These are phyloP conservation scores for Petrocephalus sullivani DNA, from an alignment of 2,797 vertebrate species.

Conservation along the genomic window DNA sequence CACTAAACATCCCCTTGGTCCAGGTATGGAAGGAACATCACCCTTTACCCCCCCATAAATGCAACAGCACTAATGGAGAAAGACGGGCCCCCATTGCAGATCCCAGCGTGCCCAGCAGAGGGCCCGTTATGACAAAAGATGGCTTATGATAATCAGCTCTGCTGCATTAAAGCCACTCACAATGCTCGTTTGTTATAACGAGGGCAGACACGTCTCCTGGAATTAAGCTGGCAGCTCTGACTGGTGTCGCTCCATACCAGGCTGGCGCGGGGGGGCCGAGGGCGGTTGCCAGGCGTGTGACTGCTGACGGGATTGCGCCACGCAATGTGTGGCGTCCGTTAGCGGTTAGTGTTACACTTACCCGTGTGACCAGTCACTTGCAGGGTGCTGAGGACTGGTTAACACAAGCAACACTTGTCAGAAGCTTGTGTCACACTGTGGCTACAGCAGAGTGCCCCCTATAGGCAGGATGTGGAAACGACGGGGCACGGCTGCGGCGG, in stretches of 20 bases:
- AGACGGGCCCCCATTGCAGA: conserved; percentile 38
- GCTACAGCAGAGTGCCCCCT: background rate
- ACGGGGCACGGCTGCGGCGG: background rate
- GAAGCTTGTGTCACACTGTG: background rate
- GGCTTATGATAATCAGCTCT: background rate
- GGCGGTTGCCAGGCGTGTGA: background rate
- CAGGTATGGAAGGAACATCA: background rate
- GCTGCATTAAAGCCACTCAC: background rate
- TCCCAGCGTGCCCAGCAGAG: conserved; percentile 52
- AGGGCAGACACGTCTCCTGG: background rate
- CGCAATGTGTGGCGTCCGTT: background rate
- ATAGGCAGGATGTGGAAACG: background rate
- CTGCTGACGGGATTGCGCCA: background rate
- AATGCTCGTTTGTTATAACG: background rate
- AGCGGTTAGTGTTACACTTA: background rate
- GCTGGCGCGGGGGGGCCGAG: background rate
- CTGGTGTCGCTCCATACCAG: background rate
- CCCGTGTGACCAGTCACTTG: background rate
- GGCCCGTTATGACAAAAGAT: conserved; percentile 33
- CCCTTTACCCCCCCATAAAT: conserved; percentile 41
- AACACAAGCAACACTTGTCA: background rate
- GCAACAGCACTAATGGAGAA: conserved; percentile 41
- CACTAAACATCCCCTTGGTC: background rate
- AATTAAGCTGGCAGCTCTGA: background rate
- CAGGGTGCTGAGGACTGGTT: background rate